Base-by-base conservation (phyloP, 2,888 invertebrate species). In the Siphlonurus alternatus region DNA sequence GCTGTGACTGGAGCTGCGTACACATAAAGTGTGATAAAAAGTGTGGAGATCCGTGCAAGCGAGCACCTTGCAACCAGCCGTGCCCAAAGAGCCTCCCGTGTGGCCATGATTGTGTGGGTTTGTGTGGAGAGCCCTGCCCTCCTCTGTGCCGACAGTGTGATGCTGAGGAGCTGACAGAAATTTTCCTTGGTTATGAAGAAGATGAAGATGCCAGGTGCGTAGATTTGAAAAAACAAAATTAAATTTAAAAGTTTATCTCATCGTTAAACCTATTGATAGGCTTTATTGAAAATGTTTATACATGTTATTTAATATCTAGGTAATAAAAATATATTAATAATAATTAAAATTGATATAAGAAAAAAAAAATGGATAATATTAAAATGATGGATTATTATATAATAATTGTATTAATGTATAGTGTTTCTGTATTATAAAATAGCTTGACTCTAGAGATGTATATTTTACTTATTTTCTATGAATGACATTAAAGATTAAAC, bases 111-210 rank as follows among this genome's bases (percentile, higher is more conserved):
- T 85, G 87, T 74, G 78, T 83, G 71, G 86, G 87, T 18, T 78
- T 85, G 62, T 88, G 88, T 75, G 86, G 85, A n/a, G 87, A 88
- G 73, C 78, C 77, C 10, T 87, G 87, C 73, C 85, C 84, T 19
- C 73, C 73, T 38, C 70, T 81, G 63, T 88, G 87, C 75, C 73
- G 77, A 24, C 61, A 71, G 19, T 88, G 87, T 74, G 69, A 80
- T 65, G 66, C 63, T 2, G 79, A 78, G 7, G 69, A 74, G 66
- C 77, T 81, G 71, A 78, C 69, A 10, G 69, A 71, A 15, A 69
- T 77, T 15, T 73, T 80, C 51, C 76, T 79, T 68, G 77, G 79
- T 60, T 71, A 66, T 59, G 80, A 81, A 71, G 79, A 79, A 74
- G 81, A 81, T 5, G 77, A 78, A 1, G 78, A 79, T 67, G 81